phyloP scores from a whole-genome alignment of 2,888 invertebrate genomes.

The Tachina grossa region DNA sequence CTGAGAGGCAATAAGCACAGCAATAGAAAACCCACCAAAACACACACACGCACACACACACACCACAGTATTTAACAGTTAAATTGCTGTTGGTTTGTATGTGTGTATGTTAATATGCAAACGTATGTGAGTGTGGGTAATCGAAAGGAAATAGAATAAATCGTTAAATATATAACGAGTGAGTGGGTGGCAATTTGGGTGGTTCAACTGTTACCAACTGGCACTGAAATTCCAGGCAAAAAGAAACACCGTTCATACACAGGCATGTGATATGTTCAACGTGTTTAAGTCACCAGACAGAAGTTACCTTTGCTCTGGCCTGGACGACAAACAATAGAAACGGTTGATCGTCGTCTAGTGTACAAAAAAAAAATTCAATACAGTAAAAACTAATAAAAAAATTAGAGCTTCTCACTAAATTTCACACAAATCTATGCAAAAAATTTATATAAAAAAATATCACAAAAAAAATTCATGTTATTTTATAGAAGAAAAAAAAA shows the following conservation, averaged over 20 bases:
- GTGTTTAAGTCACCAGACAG: conserved; percentile 80
- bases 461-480: conserved; percentile 6
- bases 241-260: conserved; percentile 73
- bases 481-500: conserved; percentile 10
- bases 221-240: conserved; percentile 77
- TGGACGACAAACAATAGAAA: conserved; percentile 81
- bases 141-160: conserved; percentile 49
- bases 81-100: neutral
- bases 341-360: conserved; percentile 80
- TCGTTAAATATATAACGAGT: conserved; percentile 62
- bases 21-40: conserved; percentile 8
- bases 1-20: conserved; percentile 31
- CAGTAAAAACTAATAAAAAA: conserved; percentile 42
- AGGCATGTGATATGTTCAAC: conserved; percentile 73
- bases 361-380: conserved; percentile 62
- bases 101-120: neutral
- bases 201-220: conserved; percentile 70
- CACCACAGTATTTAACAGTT: conserved; percentile 7
- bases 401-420: conserved; percentile 49
- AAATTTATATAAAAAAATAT: conserved; percentile 33
- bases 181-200: conserved; percentile 62
- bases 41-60: conserved; percentile 11
- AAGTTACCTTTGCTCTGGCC: conserved; percentile 84
- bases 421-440: conserved; percentile 7
- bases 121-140: neutral